phyloP scores from a whole-genome alignment of 2,113 vertebrate genomes.

The Rhinichthys klamathensis region DNA sequence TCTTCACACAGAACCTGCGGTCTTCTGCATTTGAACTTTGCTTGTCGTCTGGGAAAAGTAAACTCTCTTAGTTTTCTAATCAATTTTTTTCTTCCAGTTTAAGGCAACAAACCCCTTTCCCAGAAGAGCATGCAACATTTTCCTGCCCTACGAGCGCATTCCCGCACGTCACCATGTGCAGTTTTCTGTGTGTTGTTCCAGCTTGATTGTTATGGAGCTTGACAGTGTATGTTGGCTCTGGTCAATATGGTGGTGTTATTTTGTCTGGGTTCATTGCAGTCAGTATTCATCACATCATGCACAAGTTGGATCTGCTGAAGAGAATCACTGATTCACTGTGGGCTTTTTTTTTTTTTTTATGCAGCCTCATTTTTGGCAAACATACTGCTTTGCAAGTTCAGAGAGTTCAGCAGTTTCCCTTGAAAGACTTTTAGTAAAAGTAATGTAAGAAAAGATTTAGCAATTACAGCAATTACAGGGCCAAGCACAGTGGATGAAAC shows the following conservation, averaged over 20 bases:
- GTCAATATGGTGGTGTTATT: neutral
- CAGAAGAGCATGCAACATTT: slow-evolving; percentile 3
- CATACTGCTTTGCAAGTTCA: neutral
- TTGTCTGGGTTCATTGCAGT: slow-evolving; percentile 5
- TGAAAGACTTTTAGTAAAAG: neutral
- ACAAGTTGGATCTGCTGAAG: neutral
- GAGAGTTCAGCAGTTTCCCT: neutral
- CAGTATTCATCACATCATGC: neutral
- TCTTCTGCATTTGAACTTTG: neutral
- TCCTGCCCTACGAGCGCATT: neutral
- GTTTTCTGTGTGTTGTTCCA: slow-evolving; percentile 1
- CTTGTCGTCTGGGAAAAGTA: neutral
- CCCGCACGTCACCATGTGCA: neutral
- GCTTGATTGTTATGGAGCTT: neutral
- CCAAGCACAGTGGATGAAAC: neutral
- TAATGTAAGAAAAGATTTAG: neutral
- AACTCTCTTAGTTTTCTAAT: too few species aligned
- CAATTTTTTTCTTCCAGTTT: neutral
- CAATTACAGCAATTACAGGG: neutral
- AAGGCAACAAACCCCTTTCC: slow-evolving; percentile 15
- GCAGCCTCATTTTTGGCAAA: neutral
- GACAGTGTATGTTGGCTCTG: neutral
- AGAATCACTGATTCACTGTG: neutral
- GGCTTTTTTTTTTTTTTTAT: too few species aligned
- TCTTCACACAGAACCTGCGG: neutral